Evolutionary conservation across 2,797 vertebrate genomes (phyloP), one percentile per base, ranked within the genome.

Genomic region (Tiaroga cobitis): DNA sequence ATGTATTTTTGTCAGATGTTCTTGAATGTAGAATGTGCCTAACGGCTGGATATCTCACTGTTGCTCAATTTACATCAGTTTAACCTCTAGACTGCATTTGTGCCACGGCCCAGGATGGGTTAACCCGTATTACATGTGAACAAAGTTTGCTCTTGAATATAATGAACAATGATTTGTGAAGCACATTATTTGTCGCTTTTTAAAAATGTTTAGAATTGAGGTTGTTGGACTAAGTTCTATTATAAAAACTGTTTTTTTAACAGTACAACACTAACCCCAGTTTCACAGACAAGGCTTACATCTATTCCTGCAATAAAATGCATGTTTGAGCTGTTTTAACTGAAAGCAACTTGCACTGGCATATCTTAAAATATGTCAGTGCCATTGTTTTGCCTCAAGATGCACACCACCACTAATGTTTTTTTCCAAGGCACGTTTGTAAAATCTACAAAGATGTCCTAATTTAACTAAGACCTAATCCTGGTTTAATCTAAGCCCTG

Each of bases 131-230:
- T 70, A 41, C 37, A 61, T 6, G 1, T 59, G 80, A 69, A n/a
- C 59, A 65, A 54, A 41, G 26, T 76, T n/a, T 34, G 10, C 13
- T 46, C 70, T 76, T 72, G 37, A 77, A 84, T 83, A 41, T 37
- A 80, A 29, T 67, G 32, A 84, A 74, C 21, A 56, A 39, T 19
- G 11, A 43, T 41, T 49, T 85, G 78, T 34, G 26, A 65, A 77
- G n/a, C 21, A 65, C 32, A 2, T n/a, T 37, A 11, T 80, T 41
- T 83, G 39, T 68, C 46, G 3, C 37, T n/a, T 65, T 8, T 54
- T 21, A 54, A 16, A 18, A 18, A 54, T 21, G 2, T 79, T 21
- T 18, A 65, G 43, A 24, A 46, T 8, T 61, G 18, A 16, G 5
- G 63, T 15, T 15, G 9, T 56, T 39, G 51, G 7, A 75, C 13